A percentile compares a stretch with the other conserved stretches of the same genome.
phyloP scores from a whole-genome alignment of 2,797 vertebrate species.

The Chanos chanos region DNA sequence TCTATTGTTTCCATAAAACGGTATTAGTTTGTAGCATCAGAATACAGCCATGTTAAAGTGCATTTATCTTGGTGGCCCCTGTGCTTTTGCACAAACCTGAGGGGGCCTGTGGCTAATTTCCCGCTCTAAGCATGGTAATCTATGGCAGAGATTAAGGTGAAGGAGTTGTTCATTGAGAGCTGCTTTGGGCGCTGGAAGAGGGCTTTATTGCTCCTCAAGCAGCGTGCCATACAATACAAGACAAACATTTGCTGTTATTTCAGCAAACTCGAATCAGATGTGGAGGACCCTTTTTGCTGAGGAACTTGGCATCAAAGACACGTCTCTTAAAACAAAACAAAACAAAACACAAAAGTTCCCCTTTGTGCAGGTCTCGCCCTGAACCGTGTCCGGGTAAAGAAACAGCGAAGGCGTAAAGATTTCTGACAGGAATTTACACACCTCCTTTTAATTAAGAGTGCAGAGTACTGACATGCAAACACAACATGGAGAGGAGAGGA shows the following conservation, averaged over 20 bases:
- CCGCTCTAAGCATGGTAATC: slow-evolving; percentile 74
- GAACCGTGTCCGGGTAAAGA: slow-evolving; percentile 55
- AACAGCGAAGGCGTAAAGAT: slow-evolving; percentile 65
- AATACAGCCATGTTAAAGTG: slow-evolving; percentile 52
- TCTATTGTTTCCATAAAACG: slow-evolving; percentile 67
- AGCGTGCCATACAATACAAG: slow-evolving; percentile 83
- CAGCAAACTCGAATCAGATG: slow-evolving; percentile 82
- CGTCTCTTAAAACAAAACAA: slow-evolving; percentile 61
- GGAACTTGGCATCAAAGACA: slow-evolving; percentile 71
- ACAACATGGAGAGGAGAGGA: no score
- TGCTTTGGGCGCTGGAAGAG: slow-evolving; percentile 75
- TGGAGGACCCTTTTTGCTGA: slow-evolving; percentile 61
- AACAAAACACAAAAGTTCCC: slow-evolving; percentile 39
- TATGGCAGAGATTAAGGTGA: slow-evolving; percentile 78
- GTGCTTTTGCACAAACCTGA: slow-evolving; percentile 43
- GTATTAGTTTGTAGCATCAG: slow-evolving; percentile 31
- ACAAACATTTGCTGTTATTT: slow-evolving; percentile 84
- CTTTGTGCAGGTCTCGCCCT: slow-evolving; percentile 55
- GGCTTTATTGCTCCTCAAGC: slow-evolving; percentile 77
- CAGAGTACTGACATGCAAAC: slow-evolving; percentile 34
- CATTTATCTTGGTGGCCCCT: slow-evolving; percentile 44
- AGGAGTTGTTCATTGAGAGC: slow-evolving; percentile 82
- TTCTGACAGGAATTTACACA: slow-evolving; percentile 44
- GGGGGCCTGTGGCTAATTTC: slow-evolving; percentile 75
- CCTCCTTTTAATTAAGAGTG: slow-evolving; percentile 60